Base-by-base conservation (phyloP, 1,140 invertebrate species). In the Chionoecetes opilio region DNA sequence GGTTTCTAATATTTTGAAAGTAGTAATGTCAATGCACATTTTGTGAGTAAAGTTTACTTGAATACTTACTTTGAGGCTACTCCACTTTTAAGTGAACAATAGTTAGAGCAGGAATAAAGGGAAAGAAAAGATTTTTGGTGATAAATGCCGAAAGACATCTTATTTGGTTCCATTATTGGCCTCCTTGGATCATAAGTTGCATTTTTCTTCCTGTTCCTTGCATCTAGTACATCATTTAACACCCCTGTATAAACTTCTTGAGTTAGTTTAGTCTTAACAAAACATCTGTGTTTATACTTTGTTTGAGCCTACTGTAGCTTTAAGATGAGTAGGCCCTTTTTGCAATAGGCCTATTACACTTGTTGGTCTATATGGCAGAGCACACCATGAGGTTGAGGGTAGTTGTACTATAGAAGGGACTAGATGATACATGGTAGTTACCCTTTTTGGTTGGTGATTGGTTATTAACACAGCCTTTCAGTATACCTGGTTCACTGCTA, bases 381-480 rank as follows among this genome's bases (percentile, higher is more conserved):
- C 63, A 75, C 63, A 75, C 63, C n/a, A 75, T 26, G 26, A 75
- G 63, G 63, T n/a, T 75, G 63, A 21, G 63, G 63, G 63, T 75
- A 75, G 63, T 75, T 75, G 63, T 75, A 75, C 63, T 26, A 75
- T n/a, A 75, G 63, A 75, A 75, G 26, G 63, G 63, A 75, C 63
- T 75, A n/a, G 63, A n/a, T 75, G 63, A 75, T n/a, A n/a, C 63
- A 75, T 75, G 63, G 63, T 75, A 75, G 63, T 75, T 21, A 75
- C 63, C 63, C 63, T n/a, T 21, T 75, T 75, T 26, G 63, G n/a
- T n/a, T 75, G 63, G 63, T 75, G 63, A 75, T 11, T 75, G 63
- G 63, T 11, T 75, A 75, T 75, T n/a, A 75, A 75, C n/a, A 75
- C n/a, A 75, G 21, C 63, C 63, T 26, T n/a, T n/a, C 63, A n/a